phyloP scores from a whole-genome alignment of 2,113 vertebrate species.

The Notarius quadriscutis region DNA sequence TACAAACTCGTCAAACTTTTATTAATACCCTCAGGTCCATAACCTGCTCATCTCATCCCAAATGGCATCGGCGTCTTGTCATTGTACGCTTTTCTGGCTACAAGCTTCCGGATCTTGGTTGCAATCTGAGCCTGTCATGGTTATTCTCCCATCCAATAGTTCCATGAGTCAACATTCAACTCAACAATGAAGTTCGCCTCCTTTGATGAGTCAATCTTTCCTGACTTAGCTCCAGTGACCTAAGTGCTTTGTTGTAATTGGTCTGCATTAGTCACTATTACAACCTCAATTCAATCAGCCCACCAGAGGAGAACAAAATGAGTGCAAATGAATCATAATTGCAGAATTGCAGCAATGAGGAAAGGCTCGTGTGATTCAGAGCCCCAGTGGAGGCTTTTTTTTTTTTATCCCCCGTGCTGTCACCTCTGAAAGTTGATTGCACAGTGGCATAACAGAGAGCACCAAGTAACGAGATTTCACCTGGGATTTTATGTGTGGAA shows the following conservation, averaged over 20 bases:
- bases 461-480: conserved; percentile 9
- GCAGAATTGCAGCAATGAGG: conserved; percentile 41
- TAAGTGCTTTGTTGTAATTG: conserved; percentile 27
- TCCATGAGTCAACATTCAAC: neutral
- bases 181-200: neutral
- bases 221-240: neutral
- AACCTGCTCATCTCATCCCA: neutral
- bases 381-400: neutral
- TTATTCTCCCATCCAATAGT: neutral
- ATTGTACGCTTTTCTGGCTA: neutral
- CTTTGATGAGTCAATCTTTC: neutral
- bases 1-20: neutral
- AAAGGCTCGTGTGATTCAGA: conserved; percentile 39
- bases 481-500: conserved; percentile 42
- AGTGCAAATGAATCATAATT: conserved; percentile 46
- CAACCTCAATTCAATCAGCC: conserved; percentile 21
- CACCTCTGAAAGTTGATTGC: conserved; percentile 39
- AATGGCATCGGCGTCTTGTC: neutral
- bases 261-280: conserved; percentile 40
- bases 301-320: conserved; percentile 41
- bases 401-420: conserved; percentile 2
- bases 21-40: neutral
- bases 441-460: conserved; percentile 33
- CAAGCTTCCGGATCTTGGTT: neutral
- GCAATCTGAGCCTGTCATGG: too few species aligned